Conservation (phyloP, 2,797 vertebrate genomes). For the Schizothorax lantsangensis region DNA sequence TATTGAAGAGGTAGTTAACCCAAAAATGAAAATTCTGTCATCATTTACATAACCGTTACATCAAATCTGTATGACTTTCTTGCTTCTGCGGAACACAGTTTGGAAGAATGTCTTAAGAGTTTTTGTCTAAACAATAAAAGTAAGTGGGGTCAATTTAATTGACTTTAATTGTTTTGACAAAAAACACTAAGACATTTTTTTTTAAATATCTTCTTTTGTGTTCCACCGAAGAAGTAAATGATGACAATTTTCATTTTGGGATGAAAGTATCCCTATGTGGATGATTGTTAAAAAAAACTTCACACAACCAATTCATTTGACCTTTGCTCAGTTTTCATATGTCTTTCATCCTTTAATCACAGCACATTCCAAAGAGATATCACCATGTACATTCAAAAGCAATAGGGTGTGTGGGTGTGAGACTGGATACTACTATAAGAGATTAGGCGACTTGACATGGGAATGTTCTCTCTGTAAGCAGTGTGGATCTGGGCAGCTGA, state of each 20-base stretch:
- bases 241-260: not conserved
- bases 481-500: constrained; percentile 59
- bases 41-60: not conserved
- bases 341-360: not conserved
- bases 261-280: not conserved
- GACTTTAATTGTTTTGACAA: not conserved
- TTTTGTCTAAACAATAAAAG: not conserved
- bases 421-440: constrained; percentile 29
- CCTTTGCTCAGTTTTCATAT: not conserved
- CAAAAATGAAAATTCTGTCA: not conserved
- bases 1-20: not conserved
- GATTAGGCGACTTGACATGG: not conserved
- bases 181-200: not conserved
- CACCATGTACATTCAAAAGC: accelerated
- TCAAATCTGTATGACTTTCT: not conserved
- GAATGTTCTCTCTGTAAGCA: constrained; percentile 60
- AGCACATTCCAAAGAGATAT: not conserved
- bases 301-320: not conserved
- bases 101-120: not conserved
- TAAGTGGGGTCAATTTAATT: not conserved
- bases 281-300: not conserved
- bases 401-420: constrained; percentile 72
- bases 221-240: not conserved
- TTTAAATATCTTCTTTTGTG: not conserved
- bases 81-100: not conserved